Conservation (phyloP, 2,888 invertebrate genomes). For the Drosophila algonquin region DNA sequence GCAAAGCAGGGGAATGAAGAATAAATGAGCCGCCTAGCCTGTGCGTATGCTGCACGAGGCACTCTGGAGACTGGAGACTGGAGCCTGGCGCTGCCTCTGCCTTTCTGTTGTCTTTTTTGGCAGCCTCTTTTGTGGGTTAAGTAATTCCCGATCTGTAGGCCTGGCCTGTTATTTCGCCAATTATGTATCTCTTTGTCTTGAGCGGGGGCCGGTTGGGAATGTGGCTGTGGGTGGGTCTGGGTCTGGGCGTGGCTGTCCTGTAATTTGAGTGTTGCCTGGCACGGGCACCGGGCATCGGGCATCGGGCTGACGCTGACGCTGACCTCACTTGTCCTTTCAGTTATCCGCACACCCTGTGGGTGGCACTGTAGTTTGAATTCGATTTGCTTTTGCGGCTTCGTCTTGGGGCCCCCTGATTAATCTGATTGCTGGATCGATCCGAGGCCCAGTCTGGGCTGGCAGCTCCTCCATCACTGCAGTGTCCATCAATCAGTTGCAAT, state of each 20-base stretch:
- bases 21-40: slow-evolving; percentile 44
- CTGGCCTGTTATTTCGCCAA: slow-evolving; percentile 3
- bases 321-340: background rate
- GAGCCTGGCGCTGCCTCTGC: background rate
- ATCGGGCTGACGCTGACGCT: background rate
- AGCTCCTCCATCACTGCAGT: slow-evolving; percentile 5
- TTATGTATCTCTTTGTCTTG: slow-evolving; percentile 4
- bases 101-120: background rate
- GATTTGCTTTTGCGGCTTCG: background rate
- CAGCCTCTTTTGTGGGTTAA: slow-evolving; percentile 16
- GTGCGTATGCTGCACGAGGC: slow-evolving; percentile 50
- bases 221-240: background rate
- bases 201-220: background rate
- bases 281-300: background rate
- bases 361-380: background rate
- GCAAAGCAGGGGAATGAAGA: background rate
- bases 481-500: slow-evolving; percentile 52
- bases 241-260: slow-evolving; percentile 3
- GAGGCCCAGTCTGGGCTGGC: slow-evolving; percentile 12
- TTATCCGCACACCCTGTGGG: background rate
- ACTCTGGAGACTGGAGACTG: background rate
- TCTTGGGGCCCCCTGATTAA: background rate
- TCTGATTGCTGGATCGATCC: slow-evolving; percentile 31
- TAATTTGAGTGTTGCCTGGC: slow-evolving; percentile 4
- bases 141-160: slow-evolving; percentile 12